phyloP scores from a whole-genome alignment of 2,113 vertebrate genomes.

The Zeus faber region DNA sequence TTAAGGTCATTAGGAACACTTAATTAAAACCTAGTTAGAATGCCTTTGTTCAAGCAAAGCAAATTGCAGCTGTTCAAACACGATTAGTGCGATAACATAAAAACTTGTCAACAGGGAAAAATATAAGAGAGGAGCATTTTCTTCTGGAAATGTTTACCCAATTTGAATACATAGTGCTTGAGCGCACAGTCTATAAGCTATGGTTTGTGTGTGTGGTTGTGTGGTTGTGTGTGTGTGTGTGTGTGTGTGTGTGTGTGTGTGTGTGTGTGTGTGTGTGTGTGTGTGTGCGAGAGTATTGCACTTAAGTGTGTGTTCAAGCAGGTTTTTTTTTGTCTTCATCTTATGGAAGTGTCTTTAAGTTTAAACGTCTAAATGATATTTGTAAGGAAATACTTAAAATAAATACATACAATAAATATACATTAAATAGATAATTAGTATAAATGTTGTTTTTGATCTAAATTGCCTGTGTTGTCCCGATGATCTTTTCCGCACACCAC shows the following conservation, averaged over 20 bases:
- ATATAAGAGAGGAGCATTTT: constrained; percentile 55
- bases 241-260: constrained; percentile 1
- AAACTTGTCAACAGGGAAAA: constrained; percentile 66
- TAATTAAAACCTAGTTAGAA: constrained; percentile 98
- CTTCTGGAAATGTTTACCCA: constrained; percentile 60
- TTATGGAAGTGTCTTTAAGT: too few species aligned
- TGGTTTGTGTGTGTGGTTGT: constrained; percentile 2
- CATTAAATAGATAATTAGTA: too few species aligned
- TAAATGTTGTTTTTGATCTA: too few species aligned
- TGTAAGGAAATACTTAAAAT: too few species aligned
- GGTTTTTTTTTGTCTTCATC: too few species aligned
- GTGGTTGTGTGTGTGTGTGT: background rate
- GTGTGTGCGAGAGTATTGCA: constrained; percentile 27
- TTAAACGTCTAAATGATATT: too few species aligned
- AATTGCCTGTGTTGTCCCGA: too few species aligned
- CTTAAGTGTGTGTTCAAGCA: too few species aligned
- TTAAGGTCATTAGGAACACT: constrained; percentile 98
- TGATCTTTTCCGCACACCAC: too few species aligned
- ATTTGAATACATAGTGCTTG: constrained; percentile 56
- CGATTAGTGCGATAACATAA: constrained; percentile 74
- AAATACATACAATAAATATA: too few species aligned
- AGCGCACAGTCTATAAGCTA: constrained; percentile 43
- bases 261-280: background rate
- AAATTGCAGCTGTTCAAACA: constrained; percentile 78
- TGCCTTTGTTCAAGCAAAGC: constrained; percentile 76